Conservation (phyloP, 2,888 invertebrate species). For the Hartigia nigra region DNA sequence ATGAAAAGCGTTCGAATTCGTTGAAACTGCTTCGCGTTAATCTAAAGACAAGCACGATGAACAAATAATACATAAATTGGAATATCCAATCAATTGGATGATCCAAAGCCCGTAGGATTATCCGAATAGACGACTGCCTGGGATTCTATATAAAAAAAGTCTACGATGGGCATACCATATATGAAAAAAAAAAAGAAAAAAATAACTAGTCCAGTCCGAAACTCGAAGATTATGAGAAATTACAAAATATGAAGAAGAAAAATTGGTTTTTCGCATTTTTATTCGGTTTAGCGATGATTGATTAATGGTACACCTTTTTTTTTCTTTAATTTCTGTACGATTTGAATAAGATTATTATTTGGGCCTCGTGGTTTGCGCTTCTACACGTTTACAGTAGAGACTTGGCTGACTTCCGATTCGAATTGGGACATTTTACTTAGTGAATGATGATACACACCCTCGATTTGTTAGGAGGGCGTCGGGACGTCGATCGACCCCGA, state of each 20-base stretch:
- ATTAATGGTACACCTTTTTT: no score
- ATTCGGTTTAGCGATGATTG: background rate
- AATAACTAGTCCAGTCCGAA: background rate
- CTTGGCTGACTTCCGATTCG: conserved; percentile 45
- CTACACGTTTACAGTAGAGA: conserved; percentile 41
- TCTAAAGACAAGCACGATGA: background rate
- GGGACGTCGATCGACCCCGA: conserved; percentile 8
- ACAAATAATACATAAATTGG: background rate
- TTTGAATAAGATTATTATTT: background rate
- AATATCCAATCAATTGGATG: background rate
- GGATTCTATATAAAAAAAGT: background rate
- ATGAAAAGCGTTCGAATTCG: background rate
- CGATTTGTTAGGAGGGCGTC: conserved; percentile 6
- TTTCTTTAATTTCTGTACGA: background rate
- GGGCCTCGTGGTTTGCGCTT: conserved; percentile 27
- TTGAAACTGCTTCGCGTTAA: background rate
- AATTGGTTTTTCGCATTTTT: background rate
- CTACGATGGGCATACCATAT: background rate
- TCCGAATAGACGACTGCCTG: background rate
- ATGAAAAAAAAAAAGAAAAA: background rate
- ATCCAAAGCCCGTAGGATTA: background rate
- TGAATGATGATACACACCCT: background rate
- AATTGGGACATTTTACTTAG: conserved; percentile 42
- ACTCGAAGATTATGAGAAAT: background rate
- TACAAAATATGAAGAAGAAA: background rate